Evolutionary conservation across 1,140 invertebrate species (phyloP).

Genomic region (Reticulitermes speratus): DNA sequence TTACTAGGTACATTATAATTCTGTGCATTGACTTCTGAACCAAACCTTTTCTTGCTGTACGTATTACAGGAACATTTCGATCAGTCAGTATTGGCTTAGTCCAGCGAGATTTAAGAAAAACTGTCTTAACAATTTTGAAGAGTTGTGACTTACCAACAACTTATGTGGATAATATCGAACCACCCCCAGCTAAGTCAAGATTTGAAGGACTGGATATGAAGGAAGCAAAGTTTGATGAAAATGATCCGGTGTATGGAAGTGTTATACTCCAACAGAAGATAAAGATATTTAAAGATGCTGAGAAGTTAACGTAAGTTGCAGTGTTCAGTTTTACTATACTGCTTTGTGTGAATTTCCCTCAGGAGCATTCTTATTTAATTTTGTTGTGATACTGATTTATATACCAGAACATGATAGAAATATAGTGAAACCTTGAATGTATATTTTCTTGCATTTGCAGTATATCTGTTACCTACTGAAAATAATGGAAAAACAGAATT

Average conservation of each 20-base stretch:
- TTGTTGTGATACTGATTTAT: neutral
- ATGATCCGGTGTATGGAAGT: constrained; percentile 55
- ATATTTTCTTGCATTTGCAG: neutral
- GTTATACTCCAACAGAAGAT: constrained; percentile 54
- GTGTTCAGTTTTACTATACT: too few relatives aligned
- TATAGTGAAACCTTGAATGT: neutral
- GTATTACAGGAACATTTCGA: constrained; percentile 61
- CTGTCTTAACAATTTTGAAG: constrained; percentile 75
- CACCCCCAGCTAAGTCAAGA: neutral
- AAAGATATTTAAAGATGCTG: constrained; percentile 51
- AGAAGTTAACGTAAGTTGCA: constrained; percentile 45
- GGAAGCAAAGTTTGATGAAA: constrained; percentile 46
- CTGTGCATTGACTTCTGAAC: too few relatives aligned
- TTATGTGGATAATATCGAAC: constrained; percentile 70
- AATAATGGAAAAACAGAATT: neutral
- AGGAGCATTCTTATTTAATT: neutral
- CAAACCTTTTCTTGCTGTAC: neutral
- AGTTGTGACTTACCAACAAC: constrained; percentile 80
- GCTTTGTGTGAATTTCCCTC: too few relatives aligned
- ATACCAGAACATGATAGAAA: neutral
- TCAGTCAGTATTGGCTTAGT: constrained; percentile 70
- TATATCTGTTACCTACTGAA: neutral
- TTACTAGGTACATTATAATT: too few relatives aligned
- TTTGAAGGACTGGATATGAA: neutral
- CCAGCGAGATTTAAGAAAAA: constrained; percentile 66